Base-by-base conservation (phyloP, 1,140 invertebrate species). In the Condylostylus longicornis region DNA sequence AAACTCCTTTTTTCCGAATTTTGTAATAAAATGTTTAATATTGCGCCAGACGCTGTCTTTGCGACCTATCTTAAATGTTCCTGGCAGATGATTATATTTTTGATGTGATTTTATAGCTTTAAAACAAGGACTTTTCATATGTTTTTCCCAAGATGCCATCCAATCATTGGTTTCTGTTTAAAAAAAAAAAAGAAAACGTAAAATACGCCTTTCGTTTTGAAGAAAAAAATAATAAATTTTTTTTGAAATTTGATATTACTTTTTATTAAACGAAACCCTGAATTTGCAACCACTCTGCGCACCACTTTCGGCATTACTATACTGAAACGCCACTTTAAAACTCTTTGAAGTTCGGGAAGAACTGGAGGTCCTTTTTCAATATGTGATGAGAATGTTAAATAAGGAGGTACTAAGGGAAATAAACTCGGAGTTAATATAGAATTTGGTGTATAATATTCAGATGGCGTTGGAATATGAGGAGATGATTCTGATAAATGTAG, bases 21-120 rank as follows among this genome's bases (percentile, higher is more conserved):
- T 83, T 5, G 70, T 58, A 48, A 81, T 78, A 51, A 90, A 71
- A 49, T 76, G 71, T 39, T 79, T 75, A 6, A 87, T 68, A 52
- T 89, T 90, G 14, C 79, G 67, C 90, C 91, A 98, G 25, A 98
- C 68, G 18, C 85, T 68, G 59, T 98, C 94, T 65, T 98, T 98
- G 1, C 94, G 68, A 2, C 94, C 94, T 33, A 98, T 81, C 58
- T 97, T 88, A 63, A 97, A 98, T 9, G 89, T 90, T 10, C 91
- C 93, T 0, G 94, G 93, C 60, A 96, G 93, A 61, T 98, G 94
- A 62, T 98, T 98, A 47, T 98, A 71, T 67, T 96, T 96, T 61
- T 96, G 93, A 42, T 77, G 81, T 40, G 88, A 82, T 45, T 81
- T 77, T 33, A 96, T 65, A 1, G 70, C 73, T 48, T 74, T 71